Evolutionary conservation across 2,888 invertebrate genomes (phyloP).

Genomic region (Torymus texanus): DNA sequence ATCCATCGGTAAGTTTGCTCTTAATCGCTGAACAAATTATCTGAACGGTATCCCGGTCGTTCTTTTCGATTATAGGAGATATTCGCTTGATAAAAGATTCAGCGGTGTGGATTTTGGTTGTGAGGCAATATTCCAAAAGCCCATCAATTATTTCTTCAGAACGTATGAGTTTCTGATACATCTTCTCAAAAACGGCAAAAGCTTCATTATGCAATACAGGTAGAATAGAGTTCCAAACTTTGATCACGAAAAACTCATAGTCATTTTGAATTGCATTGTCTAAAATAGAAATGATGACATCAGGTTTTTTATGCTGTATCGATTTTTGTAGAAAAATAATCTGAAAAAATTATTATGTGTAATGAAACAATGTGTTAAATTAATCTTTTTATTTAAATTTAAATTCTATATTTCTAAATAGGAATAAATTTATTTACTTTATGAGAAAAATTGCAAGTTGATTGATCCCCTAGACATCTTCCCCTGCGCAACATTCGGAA

Average conservation of each 20-base stretch:
- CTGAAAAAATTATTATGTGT: conserved; percentile 15
- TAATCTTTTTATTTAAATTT: background rate
- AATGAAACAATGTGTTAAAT: too few relatives aligned
- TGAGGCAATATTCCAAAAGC: conserved; percentile 40
- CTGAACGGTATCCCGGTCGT: conserved; percentile 27
- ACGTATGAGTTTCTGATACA: conserved; percentile 22
- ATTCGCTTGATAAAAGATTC: conserved; percentile 44
- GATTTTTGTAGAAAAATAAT: background rate
- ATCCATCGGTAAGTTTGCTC: conserved; percentile 45
- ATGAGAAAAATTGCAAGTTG: conserved; percentile 26
- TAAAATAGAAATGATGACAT: conserved; percentile 14
- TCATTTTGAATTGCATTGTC: conserved; percentile 12
- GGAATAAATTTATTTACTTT: conserved; percentile 29
- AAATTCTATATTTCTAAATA: background rate
- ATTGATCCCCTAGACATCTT: conserved; percentile 8
- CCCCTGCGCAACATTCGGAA: conserved; percentile 33
- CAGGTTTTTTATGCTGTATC: conserved; percentile 22
- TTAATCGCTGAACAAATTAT: conserved; percentile 41
- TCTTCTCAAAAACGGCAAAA: conserved; percentile 29
- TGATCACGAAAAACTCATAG: conserved; percentile 31
- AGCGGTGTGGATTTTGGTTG: conserved; percentile 3
- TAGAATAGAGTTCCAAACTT: conserved; percentile 29
- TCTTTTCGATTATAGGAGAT: conserved; percentile 9
- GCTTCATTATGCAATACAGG: conserved; percentile 21
- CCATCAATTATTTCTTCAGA: background rate